Evolutionary conservation across 2,888 invertebrate species (phyloP), one percentile per base, ranked within the genome.

Genomic region (Napeogenes inachia): DNA sequence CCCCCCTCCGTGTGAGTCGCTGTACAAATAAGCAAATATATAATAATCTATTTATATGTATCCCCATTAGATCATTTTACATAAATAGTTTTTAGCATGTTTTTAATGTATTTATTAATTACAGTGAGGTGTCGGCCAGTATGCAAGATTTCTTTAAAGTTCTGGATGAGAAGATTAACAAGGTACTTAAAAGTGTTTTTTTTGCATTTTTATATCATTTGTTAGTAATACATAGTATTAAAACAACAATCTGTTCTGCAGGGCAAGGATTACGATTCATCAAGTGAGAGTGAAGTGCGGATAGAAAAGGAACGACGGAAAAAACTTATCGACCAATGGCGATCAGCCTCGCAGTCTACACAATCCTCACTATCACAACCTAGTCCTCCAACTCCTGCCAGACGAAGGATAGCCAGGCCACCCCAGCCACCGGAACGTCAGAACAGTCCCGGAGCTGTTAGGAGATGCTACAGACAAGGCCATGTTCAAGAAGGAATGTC

Each of bases 91-190:
- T 8, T 42, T 42, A 35, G 35, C 21, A 35, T 54, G 33, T 55
- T 21, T 13, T 57, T 8, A 45, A 35, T n/a, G 3, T 35, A 60
- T 50, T 54, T 35, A 13, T 69, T 77, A 76, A 71, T 93, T 93
- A 58, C 93, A 97, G 97, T 82, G 96, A 96, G 92, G 93, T 96
- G 81, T 97, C 97, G 66, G 93, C 94, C 68, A 97, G 97, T 82
- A 97, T 97, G 87, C 93, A 96, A 79, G 96, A 97, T 81, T 98
- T 98, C 91, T 98, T 98, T 91, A 95, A 94, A 83, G 96, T 97
- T 96, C 92, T 97, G 74, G 97, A 97, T 81, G 96, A 96, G 75
- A 97, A 96, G 91, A 97, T 97, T 78, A 96, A 96, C 85, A 95
- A 94, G 89, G 97, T 97, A 66, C 56, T 30, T 3, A 35, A 13